Conservation (phyloP, 2,797 vertebrate genomes). For the Heliangelus exortis region DNA sequence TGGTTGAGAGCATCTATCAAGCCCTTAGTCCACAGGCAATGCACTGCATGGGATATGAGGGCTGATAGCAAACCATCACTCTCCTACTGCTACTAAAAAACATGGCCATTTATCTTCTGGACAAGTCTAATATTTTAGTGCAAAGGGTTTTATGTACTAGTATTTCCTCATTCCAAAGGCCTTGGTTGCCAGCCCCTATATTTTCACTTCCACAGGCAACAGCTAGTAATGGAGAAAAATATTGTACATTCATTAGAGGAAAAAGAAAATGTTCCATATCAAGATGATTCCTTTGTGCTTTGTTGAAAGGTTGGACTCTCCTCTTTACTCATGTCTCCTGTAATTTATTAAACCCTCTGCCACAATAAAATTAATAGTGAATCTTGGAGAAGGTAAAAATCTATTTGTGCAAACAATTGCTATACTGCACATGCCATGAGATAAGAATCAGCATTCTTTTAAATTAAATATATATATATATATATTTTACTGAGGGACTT, state of each 20-base stretch:
- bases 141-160: neutral
- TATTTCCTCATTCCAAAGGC: neutral
- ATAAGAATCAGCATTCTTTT: neutral
- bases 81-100: neutral
- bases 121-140: constrained; percentile 13
- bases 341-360: neutral
- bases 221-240: neutral
- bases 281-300: neutral
- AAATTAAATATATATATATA: neutral
- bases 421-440: neutral
- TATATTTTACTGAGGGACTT: neutral
- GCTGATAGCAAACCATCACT: neutral
- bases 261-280: neutral
- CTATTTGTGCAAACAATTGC: neutral
- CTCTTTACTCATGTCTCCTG: neutral
- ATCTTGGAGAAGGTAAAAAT: neutral
- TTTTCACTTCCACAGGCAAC: neutral
- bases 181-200: neutral
- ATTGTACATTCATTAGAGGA: neutral
- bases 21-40: neutral
- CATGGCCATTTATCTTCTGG: neutral
- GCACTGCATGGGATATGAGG: neutral
- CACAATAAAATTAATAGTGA: neutral
- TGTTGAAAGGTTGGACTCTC: neutral
- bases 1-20: neutral